These are phyloP conservation scores for Prunella strophiata DNA, from an alignment of 2,797 vertebrate species.

Conservation along the genomic window DNA sequence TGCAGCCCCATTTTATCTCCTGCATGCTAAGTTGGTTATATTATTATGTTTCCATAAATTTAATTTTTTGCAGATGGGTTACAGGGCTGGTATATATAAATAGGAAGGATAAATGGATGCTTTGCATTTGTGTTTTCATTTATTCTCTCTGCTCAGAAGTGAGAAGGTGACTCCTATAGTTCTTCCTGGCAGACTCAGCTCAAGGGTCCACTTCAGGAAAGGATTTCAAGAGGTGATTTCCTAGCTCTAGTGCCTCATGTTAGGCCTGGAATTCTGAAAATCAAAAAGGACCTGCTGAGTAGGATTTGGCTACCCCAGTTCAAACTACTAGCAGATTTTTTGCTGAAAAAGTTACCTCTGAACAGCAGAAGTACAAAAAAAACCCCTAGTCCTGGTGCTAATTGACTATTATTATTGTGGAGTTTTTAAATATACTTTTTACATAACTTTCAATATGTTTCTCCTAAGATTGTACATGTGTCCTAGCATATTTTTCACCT, in stretches of 20 bases:
- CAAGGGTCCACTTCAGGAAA: background rate
- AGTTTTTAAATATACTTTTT: rapidly evolving
- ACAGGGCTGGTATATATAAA: background rate
- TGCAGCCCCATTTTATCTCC: background rate
- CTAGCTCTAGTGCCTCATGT: background rate
- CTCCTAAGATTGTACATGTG: background rate
- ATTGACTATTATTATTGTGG: background rate
- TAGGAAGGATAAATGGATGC: background rate
- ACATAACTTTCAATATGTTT: background rate
- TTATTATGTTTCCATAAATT: background rate
- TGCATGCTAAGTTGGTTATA: background rate
- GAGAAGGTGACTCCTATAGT: background rate
- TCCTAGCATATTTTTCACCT: background rate
- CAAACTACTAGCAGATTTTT: background rate
- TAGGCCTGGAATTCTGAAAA: background rate
- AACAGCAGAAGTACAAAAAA: background rate
- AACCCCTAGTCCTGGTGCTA: background rate
- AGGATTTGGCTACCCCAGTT: background rate
- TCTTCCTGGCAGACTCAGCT: background rate
- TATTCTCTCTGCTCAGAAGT: background rate
- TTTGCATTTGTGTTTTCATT: background rate
- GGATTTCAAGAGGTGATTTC: background rate
- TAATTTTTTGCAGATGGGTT: background rate
- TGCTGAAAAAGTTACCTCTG: background rate
- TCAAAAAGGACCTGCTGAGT: background rate